Evolutionary conservation across 2,113 vertebrate species (phyloP), one percentile per base, ranked within the genome.

Genomic region (Tonatia bakeri): DNA sequence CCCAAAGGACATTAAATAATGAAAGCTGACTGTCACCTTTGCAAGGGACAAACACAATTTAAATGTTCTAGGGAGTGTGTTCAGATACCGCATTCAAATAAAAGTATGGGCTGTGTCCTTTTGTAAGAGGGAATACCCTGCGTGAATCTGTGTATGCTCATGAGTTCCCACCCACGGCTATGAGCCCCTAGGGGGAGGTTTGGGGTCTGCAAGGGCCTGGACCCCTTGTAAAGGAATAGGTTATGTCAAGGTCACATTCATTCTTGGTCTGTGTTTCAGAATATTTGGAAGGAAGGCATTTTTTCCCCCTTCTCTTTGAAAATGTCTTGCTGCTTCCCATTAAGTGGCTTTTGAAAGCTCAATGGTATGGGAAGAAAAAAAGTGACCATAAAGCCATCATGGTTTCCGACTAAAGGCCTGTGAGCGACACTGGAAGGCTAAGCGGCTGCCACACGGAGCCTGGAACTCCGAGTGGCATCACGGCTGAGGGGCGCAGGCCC

Each of bases 291-390:
- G 94, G 31, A 92, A n/a, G 11, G 8, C 64, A 52, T 95, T 95
- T 72, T 80, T 64, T 43, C 43, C 15, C 0, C 47, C 17, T 17
- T 61, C 33, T 69, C 64, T 50, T 93, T 93, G 70, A 52, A 92
- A 94, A 56, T 26, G 31, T 91, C 73, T 79, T 50, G 70, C 75
- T 87, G 45, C 96, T 97, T 96, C 92, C 75, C 94, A 84, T 96
- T 95, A 72, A 61, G 87, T 97, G 93, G 22, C 87, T 97, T 97
- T 77, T 15, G 77, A 97, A 91, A 95, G 93, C 70, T 94, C 17
- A 93, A 67, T 6, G 43, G 67, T 56, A 95, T 96, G 76, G 77
- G 31, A 79, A 65, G n/a, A 36, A 92, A 59, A 96, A 97, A 91
- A 93, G 7, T 40, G 79, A 83, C 24, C 26, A 43, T 96, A 96